Evolutionary conservation across 2,113 vertebrate genomes (phyloP), one percentile per base, ranked within the genome.

Genomic region (Aspidoscelis tigris): DNA sequence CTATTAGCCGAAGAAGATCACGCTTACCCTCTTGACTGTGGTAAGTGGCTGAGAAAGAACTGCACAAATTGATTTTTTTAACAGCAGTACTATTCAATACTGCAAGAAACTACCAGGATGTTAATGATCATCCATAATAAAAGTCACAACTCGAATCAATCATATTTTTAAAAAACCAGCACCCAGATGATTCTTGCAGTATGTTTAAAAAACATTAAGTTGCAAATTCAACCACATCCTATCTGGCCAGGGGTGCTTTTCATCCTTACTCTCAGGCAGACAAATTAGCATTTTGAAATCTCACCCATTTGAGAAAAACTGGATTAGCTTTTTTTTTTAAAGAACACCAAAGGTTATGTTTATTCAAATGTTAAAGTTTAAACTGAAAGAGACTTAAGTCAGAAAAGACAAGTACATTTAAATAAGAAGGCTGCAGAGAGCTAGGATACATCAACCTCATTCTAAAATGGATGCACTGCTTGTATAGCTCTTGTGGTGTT

Each of bases 61-160:
- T 50, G 47, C 47, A 68, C 22, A 68, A 75, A 75, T 4, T 43
- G 14, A 20, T 64, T 83, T 26, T 87, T 55, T 0, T 1, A 44
- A 69, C 50, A 85, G 20, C 71, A 69, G 5, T 2, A 72, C 4
- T 86, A 69, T 2, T 6, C 47, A 50, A 9, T 50, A 0, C 3
- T 76, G 83, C 24, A 33, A 47, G 26, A 73, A 68, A 84, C 80
- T 76, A 70, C 21, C 24, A 7, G 41, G 41, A 11, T 47, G 26
- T 2, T 7, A 72, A 75, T 55, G 81, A 90, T 91, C 84, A 93
- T 82, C 89, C 88, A 91, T 50, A 92, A 68, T 21, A 9, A 68
- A 33, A 72, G 41, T 2, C 78, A 74, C 74, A 74, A 91, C 86
- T 80, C 82, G 86, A 90, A 66, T 90, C 87, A 84, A 43, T n/a